These are phyloP conservation scores for Eurytoma californica DNA, from an alignment of 2,888 invertebrate species.

Conservation along the genomic window DNA sequence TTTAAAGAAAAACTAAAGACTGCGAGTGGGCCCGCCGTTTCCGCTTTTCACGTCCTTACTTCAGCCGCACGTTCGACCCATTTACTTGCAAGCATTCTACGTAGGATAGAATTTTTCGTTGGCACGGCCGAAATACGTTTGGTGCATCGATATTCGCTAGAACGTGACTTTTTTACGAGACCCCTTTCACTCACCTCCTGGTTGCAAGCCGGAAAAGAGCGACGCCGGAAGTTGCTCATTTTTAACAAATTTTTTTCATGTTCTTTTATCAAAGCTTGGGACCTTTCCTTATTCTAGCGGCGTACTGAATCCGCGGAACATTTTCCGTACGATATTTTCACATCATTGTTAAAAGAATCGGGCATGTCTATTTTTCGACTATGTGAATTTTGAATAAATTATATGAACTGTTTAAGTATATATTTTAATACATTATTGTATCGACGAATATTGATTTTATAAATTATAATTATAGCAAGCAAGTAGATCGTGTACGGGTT, in stretches of 20 bases:
- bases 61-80: conserved; percentile 58
- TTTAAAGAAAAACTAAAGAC: conserved; percentile 1
- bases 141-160: conserved; percentile 52
- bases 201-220: conserved; percentile 16
- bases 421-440: background rate
- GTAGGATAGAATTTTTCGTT: conserved; percentile 51
- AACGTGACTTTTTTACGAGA: conserved; percentile 51
- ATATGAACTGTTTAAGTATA: too few relatives aligned
- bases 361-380: too few relatives aligned
- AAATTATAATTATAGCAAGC: background rate
- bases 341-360: background rate
- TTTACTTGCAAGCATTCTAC: conserved; percentile 50
- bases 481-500: background rate
- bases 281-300: background rate
- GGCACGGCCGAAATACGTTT: conserved; percentile 36
- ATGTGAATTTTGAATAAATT: too few relatives aligned
- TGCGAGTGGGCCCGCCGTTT: conserved; percentile 31
- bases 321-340: background rate
- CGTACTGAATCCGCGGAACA: background rate
- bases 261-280: background rate
- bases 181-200: background rate
- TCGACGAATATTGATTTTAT: background rate
- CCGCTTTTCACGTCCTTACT: conserved; percentile 36
- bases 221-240: conserved; percentile 19
- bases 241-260: conserved; percentile 6